Percentiles rank a stretch among this genome's conserved stretches.
These are phyloP conservation scores for Tachycineta bicolor DNA, from an alignment of 2,113 vertebrate genomes.

Conservation along the genomic window DNA sequence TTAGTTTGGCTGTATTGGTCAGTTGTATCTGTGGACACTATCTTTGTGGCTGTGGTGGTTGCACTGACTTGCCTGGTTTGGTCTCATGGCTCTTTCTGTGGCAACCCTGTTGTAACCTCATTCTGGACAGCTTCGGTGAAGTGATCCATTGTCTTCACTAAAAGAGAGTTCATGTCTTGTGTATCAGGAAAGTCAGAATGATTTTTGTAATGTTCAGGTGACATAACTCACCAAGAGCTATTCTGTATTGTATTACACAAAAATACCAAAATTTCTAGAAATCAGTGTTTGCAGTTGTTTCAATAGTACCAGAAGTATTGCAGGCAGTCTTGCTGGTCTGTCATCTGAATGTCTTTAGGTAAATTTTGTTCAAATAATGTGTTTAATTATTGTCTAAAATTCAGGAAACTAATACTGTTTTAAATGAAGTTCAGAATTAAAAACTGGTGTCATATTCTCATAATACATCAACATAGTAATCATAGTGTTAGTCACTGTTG, in stretches of 20 bases:
- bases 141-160: neutral
- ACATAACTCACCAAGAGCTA: neutral
- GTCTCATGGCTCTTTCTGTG: neutral
- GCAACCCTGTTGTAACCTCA: fast-evolving
- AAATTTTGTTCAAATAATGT: neutral
- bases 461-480: neutral
- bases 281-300: neutral
- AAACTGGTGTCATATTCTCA: neutral
- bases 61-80: fast-evolving
- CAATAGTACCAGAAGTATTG: neutral
- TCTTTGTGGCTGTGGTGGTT: neutral
- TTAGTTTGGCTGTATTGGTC: neutral
- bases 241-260: neutral
- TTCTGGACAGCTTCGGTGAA: neutral
- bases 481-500: neutral
- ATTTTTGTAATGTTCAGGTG: neutral
- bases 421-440: neutral
- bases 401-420: neutral
- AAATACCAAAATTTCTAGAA: neutral
- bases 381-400: neutral
- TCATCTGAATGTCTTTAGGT: neutral
- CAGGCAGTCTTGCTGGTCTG: neutral
- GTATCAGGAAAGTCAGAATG: neutral
- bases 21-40: neutral
- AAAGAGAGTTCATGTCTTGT: neutral